These are phyloP conservation scores for Phyllotis vaccarum DNA, from an alignment of 2,797 vertebrate genomes.

Conservation along the genomic window DNA sequence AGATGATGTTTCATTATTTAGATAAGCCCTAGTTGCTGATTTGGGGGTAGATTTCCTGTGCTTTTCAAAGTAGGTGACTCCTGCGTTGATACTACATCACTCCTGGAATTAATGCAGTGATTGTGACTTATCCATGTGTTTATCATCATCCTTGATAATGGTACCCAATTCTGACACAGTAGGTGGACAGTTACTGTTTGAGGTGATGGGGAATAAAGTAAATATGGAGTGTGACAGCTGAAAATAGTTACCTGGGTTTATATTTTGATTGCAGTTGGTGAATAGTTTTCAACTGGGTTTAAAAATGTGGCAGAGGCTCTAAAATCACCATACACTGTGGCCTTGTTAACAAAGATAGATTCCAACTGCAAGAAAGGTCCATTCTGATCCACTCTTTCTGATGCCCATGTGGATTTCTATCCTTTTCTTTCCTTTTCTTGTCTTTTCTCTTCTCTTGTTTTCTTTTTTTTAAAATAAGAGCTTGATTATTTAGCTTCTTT, in stretches of 20 bases:
- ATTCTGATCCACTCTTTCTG: neutral
- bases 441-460: too few species aligned
- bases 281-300: constrained; percentile 19
- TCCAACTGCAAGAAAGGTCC: neutral
- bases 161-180: neutral
- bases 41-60: neutral
- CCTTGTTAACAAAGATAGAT: neutral
- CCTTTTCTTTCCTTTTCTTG: too few species aligned
- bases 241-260: neutral
- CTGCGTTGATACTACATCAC: neutral
- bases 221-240: neutral
- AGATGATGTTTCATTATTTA: neutral
- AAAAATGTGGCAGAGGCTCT: neutral
- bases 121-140: neutral
- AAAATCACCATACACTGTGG: neutral
- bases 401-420: neutral
- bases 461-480: too few species aligned
- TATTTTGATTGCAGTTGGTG: neutral
- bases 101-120: neutral
- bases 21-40: neutral
- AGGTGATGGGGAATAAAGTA: neutral
- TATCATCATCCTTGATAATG: neutral
- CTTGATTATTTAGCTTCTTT: too few species aligned
- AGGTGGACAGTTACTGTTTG: neutral
- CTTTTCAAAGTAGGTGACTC: neutral